Evolutionary conservation across 2,113 vertebrate species (phyloP).

Genomic region (Tetraodon nigroviridis): DNA sequence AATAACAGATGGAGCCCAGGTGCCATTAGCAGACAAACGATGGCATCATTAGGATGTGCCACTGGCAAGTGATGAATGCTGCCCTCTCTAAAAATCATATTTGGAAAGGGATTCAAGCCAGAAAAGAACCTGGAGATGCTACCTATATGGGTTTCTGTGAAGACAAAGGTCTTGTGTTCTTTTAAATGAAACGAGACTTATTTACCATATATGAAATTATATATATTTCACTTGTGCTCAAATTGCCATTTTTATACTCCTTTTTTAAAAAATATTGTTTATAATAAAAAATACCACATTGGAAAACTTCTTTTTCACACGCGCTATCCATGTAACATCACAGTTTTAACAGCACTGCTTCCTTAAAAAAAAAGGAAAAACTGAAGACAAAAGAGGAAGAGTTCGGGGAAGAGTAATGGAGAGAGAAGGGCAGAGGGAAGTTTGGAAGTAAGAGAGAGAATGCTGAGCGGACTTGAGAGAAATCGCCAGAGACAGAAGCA

Average conservation of each 20-base stretch:
- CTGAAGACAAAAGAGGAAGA: conserved; percentile 2
- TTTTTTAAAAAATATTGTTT: too few relatives aligned
- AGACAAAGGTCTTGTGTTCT: conserved; percentile 28
- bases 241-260: too few relatives aligned
- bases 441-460: conserved; percentile 46
- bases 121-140: conserved; percentile 26
- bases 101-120: conserved; percentile 55
- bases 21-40: conserved; percentile 72
- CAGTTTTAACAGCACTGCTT: neutral
- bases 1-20: conserved; percentile 67
- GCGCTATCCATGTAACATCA: too few relatives aligned
- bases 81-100: conserved; percentile 53
- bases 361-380: neutral
- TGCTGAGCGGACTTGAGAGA: conserved; percentile 40
- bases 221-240: too few relatives aligned
- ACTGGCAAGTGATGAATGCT: conserved; percentile 67
- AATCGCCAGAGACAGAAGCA: conserved; percentile 49
- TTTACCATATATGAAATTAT: neutral
- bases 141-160: conserved; percentile 53
- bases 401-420: neutral
- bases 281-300: too few relatives aligned
- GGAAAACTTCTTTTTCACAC: too few relatives aligned
- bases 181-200: conserved; percentile 11
- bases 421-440: conserved; percentile 23
- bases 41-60: conserved; percentile 68